Evolutionary conservation across 2,113 vertebrate genomes (phyloP).

Genomic region (Jacana jacana): DNA sequence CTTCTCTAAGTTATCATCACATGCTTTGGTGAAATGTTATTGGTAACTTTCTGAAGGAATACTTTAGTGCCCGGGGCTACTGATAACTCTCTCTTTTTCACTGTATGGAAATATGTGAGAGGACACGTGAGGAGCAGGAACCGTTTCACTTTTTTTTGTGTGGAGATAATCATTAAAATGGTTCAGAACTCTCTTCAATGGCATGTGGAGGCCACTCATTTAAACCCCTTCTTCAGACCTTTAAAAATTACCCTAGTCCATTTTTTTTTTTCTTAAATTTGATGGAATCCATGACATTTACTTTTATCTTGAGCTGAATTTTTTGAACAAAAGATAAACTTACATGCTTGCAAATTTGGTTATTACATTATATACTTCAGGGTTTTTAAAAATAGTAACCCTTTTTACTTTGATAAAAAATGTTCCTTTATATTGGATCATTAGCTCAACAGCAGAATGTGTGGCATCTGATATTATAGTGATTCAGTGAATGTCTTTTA

Average conservation of each 20-base stretch:
- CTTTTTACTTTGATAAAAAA: neutral
- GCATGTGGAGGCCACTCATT: neutral
- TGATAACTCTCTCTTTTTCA: neutral
- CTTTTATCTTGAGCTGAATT: neutral
- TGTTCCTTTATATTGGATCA: neutral
- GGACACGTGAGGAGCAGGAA: neutral
- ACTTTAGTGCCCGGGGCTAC: neutral
- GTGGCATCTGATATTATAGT: neutral
- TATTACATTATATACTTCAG: neutral
- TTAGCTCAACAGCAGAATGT: neutral
- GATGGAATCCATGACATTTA: neutral
- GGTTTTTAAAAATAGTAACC: neutral
- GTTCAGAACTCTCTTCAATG: neutral
- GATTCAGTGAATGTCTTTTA: neutral
- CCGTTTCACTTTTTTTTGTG: neutral
- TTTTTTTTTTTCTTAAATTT: neutral
- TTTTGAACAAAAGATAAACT: neutral
- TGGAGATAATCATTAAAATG: neutral
- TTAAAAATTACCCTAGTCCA: neutral
- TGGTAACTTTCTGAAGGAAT: neutral
- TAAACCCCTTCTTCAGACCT: neutral
- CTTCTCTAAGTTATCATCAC: constrained; percentile 8
- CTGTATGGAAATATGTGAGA: neutral
- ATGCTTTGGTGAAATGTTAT: neutral
- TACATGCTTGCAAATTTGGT: neutral